Conservation (phyloP, 2,888 invertebrate species). For the Drosophila meridionalis region DNA sequence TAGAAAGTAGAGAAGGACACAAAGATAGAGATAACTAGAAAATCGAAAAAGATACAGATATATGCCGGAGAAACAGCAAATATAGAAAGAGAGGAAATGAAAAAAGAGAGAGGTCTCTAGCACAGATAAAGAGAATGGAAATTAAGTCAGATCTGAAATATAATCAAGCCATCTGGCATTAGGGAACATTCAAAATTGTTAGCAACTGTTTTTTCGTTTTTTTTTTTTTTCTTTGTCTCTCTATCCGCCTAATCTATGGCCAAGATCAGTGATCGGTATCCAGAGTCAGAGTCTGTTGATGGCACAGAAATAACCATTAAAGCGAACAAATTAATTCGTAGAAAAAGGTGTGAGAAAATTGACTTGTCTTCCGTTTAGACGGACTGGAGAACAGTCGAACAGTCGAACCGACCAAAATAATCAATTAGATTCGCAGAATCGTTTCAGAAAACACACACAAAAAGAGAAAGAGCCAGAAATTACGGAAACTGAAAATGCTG, state of each 20-base stretch:
- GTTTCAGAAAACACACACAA: slow-evolving; percentile 49
- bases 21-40: background rate
- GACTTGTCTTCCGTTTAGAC: slow-evolving; percentile 71
- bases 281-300: slow-evolving; percentile 6
- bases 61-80: background rate
- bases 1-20: background rate
- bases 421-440: slow-evolving; percentile 79
- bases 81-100: background rate
- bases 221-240: background rate
- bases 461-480: slow-evolving; percentile 37
- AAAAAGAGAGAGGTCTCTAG: background rate
- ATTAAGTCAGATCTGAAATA: background rate
- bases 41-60: background rate
- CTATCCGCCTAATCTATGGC: slow-evolving; percentile 27
- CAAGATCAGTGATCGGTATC: slow-evolving; percentile 1
- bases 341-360: slow-evolving; percentile 80
- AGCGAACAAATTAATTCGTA: slow-evolving; percentile 74
- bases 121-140: background rate
- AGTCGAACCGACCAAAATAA: slow-evolving; percentile 51
- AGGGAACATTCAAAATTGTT: slow-evolving; percentile 22
- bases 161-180: slow-evolving; percentile 9
- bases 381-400: slow-evolving; percentile 1
- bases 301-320: slow-evolving; percentile 38
- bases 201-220: background rate
- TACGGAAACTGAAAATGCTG: slow-evolving; percentile 76